Conservation (phyloP, 1,140 invertebrate genomes). For the Potamilus streckersoni region DNA sequence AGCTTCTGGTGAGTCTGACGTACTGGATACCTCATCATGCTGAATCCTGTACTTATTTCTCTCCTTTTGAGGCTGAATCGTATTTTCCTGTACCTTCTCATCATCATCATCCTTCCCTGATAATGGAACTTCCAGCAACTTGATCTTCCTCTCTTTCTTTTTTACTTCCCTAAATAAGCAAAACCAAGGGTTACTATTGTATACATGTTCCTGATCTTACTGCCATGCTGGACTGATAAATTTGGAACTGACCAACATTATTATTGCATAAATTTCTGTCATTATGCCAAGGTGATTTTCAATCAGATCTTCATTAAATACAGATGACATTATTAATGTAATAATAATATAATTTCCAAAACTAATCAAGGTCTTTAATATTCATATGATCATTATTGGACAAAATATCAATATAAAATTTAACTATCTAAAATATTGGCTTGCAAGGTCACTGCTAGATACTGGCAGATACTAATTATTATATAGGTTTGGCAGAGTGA, state of each 20-base stretch:
- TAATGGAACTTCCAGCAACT: conserved; percentile 9
- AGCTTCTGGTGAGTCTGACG: conserved; percentile 21
- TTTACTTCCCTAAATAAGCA: conserved; percentile 10
- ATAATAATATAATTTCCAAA: too few species aligned
- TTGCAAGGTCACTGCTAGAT: too few species aligned
- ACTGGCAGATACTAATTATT: too few species aligned
- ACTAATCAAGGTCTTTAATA: too few species aligned
- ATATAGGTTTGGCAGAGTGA: too few species aligned
- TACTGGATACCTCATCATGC: conserved; percentile 53
- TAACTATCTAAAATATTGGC: too few species aligned
- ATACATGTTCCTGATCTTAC: conserved; percentile 9
- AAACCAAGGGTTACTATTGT: background rate
- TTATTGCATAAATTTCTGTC: conserved; percentile 6
- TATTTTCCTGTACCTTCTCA: background rate
- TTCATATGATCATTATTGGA: too few species aligned
- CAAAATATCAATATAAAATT: too few species aligned
- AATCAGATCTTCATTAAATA: background rate
- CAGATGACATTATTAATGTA: too few species aligned
- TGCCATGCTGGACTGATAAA: background rate
- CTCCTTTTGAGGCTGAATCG: conserved; percentile 25
- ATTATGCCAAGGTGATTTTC: background rate
- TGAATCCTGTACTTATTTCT: conserved; percentile 53
- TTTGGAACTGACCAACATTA: conserved; percentile 2
- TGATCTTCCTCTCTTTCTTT: conserved; percentile 37
- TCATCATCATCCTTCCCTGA: conserved; percentile 2